Evolutionary conservation across 2,888 invertebrate genomes (phyloP).

Genomic region (Athetis lepigone): DNA sequence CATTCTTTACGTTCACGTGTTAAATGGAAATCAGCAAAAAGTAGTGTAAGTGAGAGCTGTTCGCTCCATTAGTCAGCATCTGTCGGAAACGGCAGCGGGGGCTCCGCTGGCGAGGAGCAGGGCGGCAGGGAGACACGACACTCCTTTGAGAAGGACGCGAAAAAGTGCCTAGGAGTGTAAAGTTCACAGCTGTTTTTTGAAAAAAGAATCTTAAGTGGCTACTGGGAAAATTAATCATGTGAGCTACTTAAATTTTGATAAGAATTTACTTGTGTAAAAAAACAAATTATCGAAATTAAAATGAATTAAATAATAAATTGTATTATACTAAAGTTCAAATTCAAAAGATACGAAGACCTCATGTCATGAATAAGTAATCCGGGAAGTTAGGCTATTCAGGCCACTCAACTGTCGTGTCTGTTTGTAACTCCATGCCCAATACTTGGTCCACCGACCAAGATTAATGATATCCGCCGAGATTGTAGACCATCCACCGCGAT

Average conservation of each 20-base stretch:
- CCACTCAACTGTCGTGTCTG: slow-evolving; percentile 32
- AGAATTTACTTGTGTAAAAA: no score
- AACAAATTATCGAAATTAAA: no score
- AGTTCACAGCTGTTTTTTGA: not conserved
- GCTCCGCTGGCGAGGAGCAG: not conserved
- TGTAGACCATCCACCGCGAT: slow-evolving; percentile 48
- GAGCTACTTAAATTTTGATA: no score
- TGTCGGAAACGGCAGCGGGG: slow-evolving; percentile 42
- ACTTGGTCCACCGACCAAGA: slow-evolving; percentile 57
- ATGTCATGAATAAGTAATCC: no score
- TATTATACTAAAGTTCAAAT: no score
- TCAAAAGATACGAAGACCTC: no score
- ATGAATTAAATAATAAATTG: no score
- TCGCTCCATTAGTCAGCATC: slow-evolving; percentile 65
- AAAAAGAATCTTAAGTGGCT: not conserved
- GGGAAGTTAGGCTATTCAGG: no score
- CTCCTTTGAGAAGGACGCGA: not conserved
- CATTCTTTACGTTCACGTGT: slow-evolving; percentile 44
- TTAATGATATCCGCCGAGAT: slow-evolving; percentile 61
- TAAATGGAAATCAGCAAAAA: slow-evolving; percentile 65
- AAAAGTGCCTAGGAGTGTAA: not conserved
- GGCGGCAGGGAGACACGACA: slow-evolving; percentile 13
- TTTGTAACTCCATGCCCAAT: slow-evolving; percentile 36
- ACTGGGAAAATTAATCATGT: no score
- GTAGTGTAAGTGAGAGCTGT: slow-evolving; percentile 50